A percentile compares a stretch with the other conserved stretches of the same genome.
Conservation (phyloP, 1,140 invertebrate species). For the Apocrypta bakeri region DNA sequence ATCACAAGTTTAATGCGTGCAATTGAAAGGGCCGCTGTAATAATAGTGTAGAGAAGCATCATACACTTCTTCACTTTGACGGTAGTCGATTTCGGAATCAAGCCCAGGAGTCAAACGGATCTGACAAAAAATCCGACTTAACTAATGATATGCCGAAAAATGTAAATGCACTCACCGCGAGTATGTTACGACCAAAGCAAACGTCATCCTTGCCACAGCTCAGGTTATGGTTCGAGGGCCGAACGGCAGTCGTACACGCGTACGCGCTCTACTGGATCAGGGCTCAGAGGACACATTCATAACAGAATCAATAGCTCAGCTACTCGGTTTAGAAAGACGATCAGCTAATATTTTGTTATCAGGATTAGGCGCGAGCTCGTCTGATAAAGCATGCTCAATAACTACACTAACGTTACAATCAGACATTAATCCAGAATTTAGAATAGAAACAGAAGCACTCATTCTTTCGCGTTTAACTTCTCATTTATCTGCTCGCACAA, state of each 20-base stretch:
- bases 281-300: conserved; percentile 18
- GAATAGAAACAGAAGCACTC: background rate
- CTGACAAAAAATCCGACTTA: too few relatives aligned
- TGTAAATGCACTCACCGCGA: background rate
- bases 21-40: background rate
- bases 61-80: background rate
- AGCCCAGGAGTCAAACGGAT: too few relatives aligned
- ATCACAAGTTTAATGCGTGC: background rate
- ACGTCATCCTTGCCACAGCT: background rate
- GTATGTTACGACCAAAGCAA: background rate
- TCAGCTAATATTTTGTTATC: background rate
- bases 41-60: background rate
- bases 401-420: background rate
- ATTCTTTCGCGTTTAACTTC: conserved; percentile 14
- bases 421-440: background rate
- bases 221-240: background rate
- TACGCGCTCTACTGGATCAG: background rate
- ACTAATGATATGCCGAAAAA: too few relatives aligned
- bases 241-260: background rate
- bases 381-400: background rate
- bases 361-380: background rate
- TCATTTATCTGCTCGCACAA: background rate
- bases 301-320: background rate
- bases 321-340: background rate
- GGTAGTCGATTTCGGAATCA: too few relatives aligned